A percentile compares a stretch with the other conserved stretches of the same genome.
Evolutionary conservation across 2,888 invertebrate genomes (phyloP).

Genomic region (Melipona beecheii): DNA sequence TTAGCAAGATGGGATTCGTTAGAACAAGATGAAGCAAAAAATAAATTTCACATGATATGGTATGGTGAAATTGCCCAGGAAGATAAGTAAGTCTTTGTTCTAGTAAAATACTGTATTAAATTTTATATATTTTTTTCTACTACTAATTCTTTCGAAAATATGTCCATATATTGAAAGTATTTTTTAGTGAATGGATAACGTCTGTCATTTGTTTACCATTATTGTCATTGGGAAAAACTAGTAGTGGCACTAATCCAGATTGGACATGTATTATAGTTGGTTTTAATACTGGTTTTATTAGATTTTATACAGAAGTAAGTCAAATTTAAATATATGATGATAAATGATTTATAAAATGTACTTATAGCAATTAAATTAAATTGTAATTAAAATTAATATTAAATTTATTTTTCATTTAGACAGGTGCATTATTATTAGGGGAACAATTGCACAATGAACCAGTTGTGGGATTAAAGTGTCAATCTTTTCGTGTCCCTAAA

Average conservation of each 20-base stretch:
- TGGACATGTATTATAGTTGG: constrained; percentile 97
- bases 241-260: constrained; percentile 89
- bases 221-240: constrained; percentile 84
- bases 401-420: constrained; percentile 82
- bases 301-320: constrained; percentile 93
- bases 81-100: constrained; percentile 79
- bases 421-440: constrained; percentile 91
- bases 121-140: background rate
- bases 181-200: constrained; percentile 85
- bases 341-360: background rate
- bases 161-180: constrained; percentile 52
- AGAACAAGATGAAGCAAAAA: constrained; percentile 83
- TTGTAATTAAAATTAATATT: background rate
- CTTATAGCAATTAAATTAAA: background rate
- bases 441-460: constrained; percentile 94
- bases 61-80: constrained; percentile 85
- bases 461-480: constrained; percentile 92
- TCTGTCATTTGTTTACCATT: constrained; percentile 85
- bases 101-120: background rate
- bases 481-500: constrained; percentile 86
- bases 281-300: constrained; percentile 92
- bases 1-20: constrained; percentile 87
- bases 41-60: constrained; percentile 86
- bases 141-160: constrained; percentile 39
- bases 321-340: background rate